Base-by-base conservation (phyloP, 1,140 invertebrate species). In the Conus ventricosus region DNA sequence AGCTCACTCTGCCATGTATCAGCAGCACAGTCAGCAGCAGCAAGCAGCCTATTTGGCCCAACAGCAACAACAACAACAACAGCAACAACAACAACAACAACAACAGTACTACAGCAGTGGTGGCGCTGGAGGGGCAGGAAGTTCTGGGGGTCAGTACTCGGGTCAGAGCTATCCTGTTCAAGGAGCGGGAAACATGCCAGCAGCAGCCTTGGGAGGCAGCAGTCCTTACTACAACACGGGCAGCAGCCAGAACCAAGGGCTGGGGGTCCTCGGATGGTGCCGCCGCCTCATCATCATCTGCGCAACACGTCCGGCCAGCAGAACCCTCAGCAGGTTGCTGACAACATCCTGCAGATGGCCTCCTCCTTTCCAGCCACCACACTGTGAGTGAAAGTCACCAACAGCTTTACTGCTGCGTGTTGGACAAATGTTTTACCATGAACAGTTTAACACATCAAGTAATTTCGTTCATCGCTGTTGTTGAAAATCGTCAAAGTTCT, bases 271-370 rank as follows among this genome's bases (percentile, higher is more conserved):
- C n/a, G 86, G 67, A 90, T 91, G 89, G 88, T 88, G 84, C 88
- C 84, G 63, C 80, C 75, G 67, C 60, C 89, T 17, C 85, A 91
- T 54, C 90, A 84, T 55, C 88, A 87, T 81, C 87, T 78, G 82
- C 83, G 87, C 88, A 91, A 81, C 90, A 88, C 75, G 86, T 87
- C 88, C 88, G 89, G 85, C 88, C 86, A 89, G 82, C 85, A 90
- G 67, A 94, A 91, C 89, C 94, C 94, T 84, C 94, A 95, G 88
- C 92, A 94, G 87, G 93, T 95, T n/a, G 94, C 94, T 57, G 94
- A 95, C 86, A 93, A 92, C 80, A 95, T 95, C 71, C 89, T 94
- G 39, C 94, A 95, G 67, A 94, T 95, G 93, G 93, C 93, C 27
- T 91, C 92, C 25, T 89, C 91, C 6, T 94, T 93, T 88, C 92